Evolutionary conservation across 2,888 invertebrate species (phyloP), one percentile per base, ranked within the genome.

Genomic region (Tenthredo mesomela): DNA sequence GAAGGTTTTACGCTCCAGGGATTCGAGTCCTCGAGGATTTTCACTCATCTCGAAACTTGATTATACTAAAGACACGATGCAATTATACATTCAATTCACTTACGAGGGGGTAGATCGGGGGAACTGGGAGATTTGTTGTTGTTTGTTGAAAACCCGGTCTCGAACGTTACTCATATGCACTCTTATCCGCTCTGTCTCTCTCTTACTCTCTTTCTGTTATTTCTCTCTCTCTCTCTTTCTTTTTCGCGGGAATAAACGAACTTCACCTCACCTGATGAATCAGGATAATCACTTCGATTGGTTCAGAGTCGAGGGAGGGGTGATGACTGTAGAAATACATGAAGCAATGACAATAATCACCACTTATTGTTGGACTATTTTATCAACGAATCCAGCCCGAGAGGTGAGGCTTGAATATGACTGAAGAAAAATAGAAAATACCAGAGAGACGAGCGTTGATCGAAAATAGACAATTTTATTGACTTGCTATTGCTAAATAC

Each of bases 121-220:
- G 71, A 37, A 43, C 71, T 73, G 71, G 71, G 43, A 43, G 71
- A 18, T 21, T 73, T 73, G 71, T 73, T 37, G 71, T 73, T 73
- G 71, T 73, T 73, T 40, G 71, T 73, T 73, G 71, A 40, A 73
- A 73, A 73, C 71, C 21, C 71, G 40, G 40, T n/a, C 83, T 83
- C 83, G 50, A 25, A 83, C 61, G 83, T 83, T 71, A 83, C 83
- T 83, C 83, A 83, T 83, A 83, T 83, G 83, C 71, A 83, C 83
- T 29, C 33, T 77, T 18, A 58, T 29, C 65, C 65, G 12, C 67
- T 67, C 67, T 33, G 4, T 33, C 18, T 67, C 67, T 67, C 33
- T 67, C 15, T 67, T 1, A 29, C 65, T 67, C 29, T 43, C n/a
- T 43, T n/a, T 25, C 80, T 40, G 33, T 65, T 70, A 37, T 47